Base-by-base conservation (phyloP, 2,797 vertebrate species). In the Thripadectes ignobilis region DNA sequence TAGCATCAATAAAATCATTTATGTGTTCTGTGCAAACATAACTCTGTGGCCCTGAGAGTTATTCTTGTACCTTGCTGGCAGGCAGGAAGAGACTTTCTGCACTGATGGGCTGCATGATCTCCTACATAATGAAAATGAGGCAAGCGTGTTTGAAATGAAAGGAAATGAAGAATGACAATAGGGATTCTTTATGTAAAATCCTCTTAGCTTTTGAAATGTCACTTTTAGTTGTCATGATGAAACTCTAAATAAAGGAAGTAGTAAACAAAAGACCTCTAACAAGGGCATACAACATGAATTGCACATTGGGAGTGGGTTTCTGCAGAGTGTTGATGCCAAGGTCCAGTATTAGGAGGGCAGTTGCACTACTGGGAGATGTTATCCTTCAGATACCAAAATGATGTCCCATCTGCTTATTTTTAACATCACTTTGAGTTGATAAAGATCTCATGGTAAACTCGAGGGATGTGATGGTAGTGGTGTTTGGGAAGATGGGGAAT, bases 351-450 rank as follows among this genome's bases (percentile, higher is more conserved):
- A 79, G 38, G 22, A 68, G 38, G 34, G 22, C 46, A 85, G 49
- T 63, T 58, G 36, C 17, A 46, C 38, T 59, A 46, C 27, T 2
- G 10, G 78, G 84, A 91, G 45, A 58, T 73, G 41, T 55, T 92
- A 38, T 73, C 6, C 59, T 81, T 88, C 49, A 80, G 71, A 92
- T 54, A 81, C 78, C 89, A 67, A 89, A 88, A 83, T 82, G 0
- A 39, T 77, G n/a, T 69, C 51, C 54, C 62, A 91, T 89, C 81
- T 96, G 81, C 39, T 92, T 83, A 45, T 92, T 87, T 94, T 55
- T 65, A 82, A 18, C 23, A 88, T 68, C 14, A 57, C 16, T 88
- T 93, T 72, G 54, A 81, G 73, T 69, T 59, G 24, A 93, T 92
- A 92, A 94, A 94, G 81, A 92, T 38, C 84, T 92, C 72, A 54